Conservation (phyloP, 2,797 vertebrate genomes). For the Scomberomorus guttatus region DNA sequence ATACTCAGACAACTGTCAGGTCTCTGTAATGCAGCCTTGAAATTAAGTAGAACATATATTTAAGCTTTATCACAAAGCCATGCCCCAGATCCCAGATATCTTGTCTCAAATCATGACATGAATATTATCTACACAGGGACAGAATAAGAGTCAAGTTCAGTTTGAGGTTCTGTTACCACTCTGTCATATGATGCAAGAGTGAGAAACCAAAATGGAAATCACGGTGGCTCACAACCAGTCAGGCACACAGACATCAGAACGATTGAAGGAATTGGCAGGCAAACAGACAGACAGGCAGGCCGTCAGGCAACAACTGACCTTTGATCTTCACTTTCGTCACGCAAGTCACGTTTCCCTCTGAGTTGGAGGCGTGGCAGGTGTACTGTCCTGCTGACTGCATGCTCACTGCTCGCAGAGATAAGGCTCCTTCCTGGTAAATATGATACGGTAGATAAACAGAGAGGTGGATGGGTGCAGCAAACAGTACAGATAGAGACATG, state of each 20-base stretch:
- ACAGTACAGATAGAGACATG: background rate
- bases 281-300: constrained; percentile 3
- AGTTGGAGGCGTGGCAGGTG: constrained; percentile 91
- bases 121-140: constrained; percentile 34
- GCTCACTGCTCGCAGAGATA: constrained; percentile 84
- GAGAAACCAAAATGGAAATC: constrained; percentile 74
- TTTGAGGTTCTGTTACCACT: constrained; percentile 47
- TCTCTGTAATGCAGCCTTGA: constrained; percentile 3
- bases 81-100: constrained; percentile 11
- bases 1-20: background rate
- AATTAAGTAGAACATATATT: constrained; percentile 9
- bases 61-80: constrained; percentile 22
- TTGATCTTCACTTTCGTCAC: constrained; percentile 90
- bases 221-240: constrained; percentile 53
- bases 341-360: constrained; percentile 89
- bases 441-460: constrained; percentile 71
- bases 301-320: constrained; percentile 85
- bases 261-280: constrained; percentile 13
- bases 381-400: constrained; percentile 88
- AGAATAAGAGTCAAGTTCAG: constrained; percentile 35
- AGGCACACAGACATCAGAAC: constrained; percentile 48
- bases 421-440: constrained; percentile 86
- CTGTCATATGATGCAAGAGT: constrained; percentile 75
- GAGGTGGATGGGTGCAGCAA: background rate
- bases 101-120: constrained; percentile 48